phyloP scores from a whole-genome alignment of 2,888 invertebrate species.

The Crocallis elinguaria region DNA sequence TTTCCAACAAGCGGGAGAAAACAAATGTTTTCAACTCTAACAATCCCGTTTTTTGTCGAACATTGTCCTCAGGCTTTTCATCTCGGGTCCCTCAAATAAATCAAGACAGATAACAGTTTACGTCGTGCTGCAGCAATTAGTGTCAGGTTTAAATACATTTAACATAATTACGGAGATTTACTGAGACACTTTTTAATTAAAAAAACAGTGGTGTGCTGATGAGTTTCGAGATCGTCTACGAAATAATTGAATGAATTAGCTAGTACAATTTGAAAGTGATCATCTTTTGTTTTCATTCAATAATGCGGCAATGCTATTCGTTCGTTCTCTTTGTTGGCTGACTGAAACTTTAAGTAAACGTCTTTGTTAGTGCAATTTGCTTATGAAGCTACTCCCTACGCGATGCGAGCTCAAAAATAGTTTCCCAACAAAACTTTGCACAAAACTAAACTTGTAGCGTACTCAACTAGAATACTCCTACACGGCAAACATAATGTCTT shows the following conservation, averaged over 20 bases:
- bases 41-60: constrained; percentile 22
- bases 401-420: constrained; percentile 4
- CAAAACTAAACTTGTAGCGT: not conserved
- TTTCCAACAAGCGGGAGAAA: constrained; percentile 17
- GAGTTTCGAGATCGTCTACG: not conserved
- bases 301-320: not conserved
- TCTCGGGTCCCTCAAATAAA: constrained; percentile 42
- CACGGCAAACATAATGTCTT: constrained; percentile 18
- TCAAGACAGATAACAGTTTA: constrained; percentile 48
- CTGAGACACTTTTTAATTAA: constrained; percentile 14
- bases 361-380: constrained; percentile 7
- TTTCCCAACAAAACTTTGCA: constrained; percentile 1
- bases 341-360: not conserved
- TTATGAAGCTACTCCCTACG: not conserved
- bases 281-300: not conserved
- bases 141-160: constrained; percentile 48
- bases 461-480: constrained; percentile 10
- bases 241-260: not conserved
- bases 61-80: constrained; percentile 16
- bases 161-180: constrained; percentile 46
- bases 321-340: not conserved
- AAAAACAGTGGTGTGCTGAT: not conserved
- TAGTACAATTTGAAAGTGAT: not conserved
- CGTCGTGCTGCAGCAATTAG: constrained; percentile 48
- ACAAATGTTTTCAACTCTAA: constrained; percentile 27